Percentiles rank a stretch among this genome's conserved stretches.
Evolutionary conservation across 2,888 invertebrate genomes (phyloP).

Genomic region (Hydriomena furcata): DNA sequence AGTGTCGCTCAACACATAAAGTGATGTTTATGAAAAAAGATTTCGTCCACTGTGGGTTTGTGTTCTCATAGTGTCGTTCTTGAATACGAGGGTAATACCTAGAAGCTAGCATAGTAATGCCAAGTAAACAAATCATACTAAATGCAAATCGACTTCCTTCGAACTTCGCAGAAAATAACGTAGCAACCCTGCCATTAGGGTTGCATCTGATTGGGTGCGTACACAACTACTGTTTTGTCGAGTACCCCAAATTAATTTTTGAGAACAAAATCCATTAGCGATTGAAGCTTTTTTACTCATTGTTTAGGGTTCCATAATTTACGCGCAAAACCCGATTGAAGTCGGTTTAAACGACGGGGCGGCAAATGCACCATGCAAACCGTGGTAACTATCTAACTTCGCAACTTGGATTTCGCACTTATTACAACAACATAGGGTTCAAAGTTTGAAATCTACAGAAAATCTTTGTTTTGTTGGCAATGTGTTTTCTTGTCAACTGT

Average conservation of each 20-base stretch:
- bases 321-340: slow-evolving; percentile 76
- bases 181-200: slow-evolving; percentile 48
- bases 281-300: slow-evolving; percentile 72
- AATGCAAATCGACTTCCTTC: neutral
- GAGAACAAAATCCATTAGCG: slow-evolving; percentile 82
- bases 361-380: slow-evolving; percentile 58
- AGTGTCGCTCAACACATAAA: no score
- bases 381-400: slow-evolving; percentile 11
- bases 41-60: no score
- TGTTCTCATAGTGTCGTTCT: no score
- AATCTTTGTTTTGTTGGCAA: slow-evolving; percentile 42
- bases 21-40: no score
- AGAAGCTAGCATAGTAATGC: no score
- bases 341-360: slow-evolving; percentile 77
- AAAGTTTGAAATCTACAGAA: slow-evolving; percentile 29
- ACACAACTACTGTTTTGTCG: slow-evolving; percentile 67
- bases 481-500: slow-evolving; percentile 77
- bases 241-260: slow-evolving; percentile 82
- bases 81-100: no score
- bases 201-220: slow-evolving; percentile 70
- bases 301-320: slow-evolving; percentile 80
- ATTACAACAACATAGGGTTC: slow-evolving; percentile 34
- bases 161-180: neutral
- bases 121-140: no score
- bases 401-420: slow-evolving; percentile 27